Conservation (phyloP, 2,888 invertebrate species). For the Tanypteryx hageni region DNA sequence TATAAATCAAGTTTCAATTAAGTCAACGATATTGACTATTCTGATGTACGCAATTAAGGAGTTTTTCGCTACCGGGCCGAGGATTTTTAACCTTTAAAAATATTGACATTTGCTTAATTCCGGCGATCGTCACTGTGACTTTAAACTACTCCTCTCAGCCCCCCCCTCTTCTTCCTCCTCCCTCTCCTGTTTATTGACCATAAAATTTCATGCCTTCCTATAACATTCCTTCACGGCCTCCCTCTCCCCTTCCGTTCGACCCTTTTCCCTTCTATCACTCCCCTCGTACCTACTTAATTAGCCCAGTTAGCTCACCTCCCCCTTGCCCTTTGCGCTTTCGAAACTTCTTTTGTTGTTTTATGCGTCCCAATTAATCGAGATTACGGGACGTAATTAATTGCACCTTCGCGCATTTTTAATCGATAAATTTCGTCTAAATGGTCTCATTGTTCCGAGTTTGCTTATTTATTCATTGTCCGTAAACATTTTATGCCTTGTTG, state of each 20-base stretch:
- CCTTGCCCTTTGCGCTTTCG: neutral
- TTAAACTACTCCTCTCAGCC: neutral
- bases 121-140: neutral
- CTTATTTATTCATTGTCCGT: no score
- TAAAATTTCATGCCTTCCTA: slow-evolving; percentile 21
- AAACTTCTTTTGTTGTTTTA: neutral
- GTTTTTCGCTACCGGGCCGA: neutral
- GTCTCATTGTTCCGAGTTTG: neutral
- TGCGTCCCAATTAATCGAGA: slow-evolving; percentile 14
- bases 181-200: neutral
- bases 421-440: neutral
- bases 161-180: neutral
- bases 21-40: neutral
- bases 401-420: neutral
- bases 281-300: neutral
- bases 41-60: neutral
- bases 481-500: no score
- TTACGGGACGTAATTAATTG: slow-evolving; percentile 1
- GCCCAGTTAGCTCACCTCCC: neutral
- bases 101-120: slow-evolving; percentile 1
- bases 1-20: no score
- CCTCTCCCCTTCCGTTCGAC: neutral
- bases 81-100: neutral
- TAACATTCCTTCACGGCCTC: neutral
- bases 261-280: slow-evolving; percentile 24